Base-by-base conservation (phyloP, 2,113 vertebrate species). In the Hepsetus odoe region DNA sequence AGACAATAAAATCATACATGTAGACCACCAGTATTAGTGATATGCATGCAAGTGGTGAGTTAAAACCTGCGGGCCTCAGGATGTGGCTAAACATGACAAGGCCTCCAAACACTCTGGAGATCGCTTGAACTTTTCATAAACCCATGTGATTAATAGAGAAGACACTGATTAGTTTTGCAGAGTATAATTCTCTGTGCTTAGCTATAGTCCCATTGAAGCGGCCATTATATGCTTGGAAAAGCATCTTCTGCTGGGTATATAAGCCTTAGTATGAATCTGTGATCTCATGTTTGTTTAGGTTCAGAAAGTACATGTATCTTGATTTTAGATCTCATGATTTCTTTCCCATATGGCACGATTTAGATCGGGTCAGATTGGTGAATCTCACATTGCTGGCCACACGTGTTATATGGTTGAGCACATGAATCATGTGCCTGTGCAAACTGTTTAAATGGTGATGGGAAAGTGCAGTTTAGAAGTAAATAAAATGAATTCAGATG, bases 121-220 rank as follows among this genome's bases (percentile, higher is more conserved):
- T 81, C 12, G 12, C 38, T 62, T 81, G 49, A 76, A 81, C 59
- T 72, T 76, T 35, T 32, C 35, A 72, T 75, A 51, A 49, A 56
- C 22, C 68, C 33, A 40, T 71, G 44, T 70, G 58, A 76, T 76
- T 71, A 71, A 71, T 61, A 42, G 56, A 40, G 22, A 68, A 55
- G 65, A 6, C 62, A 28, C n/a, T 76, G 38, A 76, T 75, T 69
- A 22, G 46, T 80, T 80, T 81, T 26, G 40, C 72, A 76, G 56
- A 18, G 40, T 71, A 13, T 76, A 40, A 67, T 67, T 76, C 51
- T 67, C 65, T 16, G 46, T 76, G 74, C 62, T 42, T 76, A 55
- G 46, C 22, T 30, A 51, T 66, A 66, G 62, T 67, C 62, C 49
- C 62, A 56, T 10, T 76, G 74, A 38, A 42, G 62, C 30, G 67